Conservation (phyloP, 2,113 vertebrate genomes). For the Neotoma lepida region DNA sequence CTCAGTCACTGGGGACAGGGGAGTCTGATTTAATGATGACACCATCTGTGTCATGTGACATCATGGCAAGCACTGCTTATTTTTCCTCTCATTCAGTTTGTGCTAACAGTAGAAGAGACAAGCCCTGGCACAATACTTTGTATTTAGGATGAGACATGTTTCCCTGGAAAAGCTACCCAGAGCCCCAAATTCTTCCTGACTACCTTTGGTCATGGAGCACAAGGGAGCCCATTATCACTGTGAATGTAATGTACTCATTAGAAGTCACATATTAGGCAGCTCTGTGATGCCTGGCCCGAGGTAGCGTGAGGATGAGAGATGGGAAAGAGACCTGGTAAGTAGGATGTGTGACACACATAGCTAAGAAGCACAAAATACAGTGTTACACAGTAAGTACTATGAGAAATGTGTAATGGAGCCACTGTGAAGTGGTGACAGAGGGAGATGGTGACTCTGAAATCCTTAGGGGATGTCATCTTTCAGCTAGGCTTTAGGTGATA, state of each 20-base stretch:
- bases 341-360: neutral
- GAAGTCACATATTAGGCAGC: neutral
- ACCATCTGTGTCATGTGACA: neutral
- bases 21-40: neutral
- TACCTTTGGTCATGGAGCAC: neutral
- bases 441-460: neutral
- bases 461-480: neutral
- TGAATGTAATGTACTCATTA: no score
- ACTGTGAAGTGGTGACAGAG: neutral
- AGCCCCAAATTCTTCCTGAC: neutral
- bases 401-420: neutral
- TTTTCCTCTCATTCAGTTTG: neutral
- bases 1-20: neutral
- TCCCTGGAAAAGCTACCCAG: neutral
- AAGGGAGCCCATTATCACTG: neutral
- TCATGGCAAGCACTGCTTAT: neutral
- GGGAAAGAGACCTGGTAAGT: neutral
- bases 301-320: neutral
- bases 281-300: neutral
- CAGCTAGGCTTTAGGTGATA: constrained; percentile 46
- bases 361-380: constrained; percentile 2
- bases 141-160: neutral
- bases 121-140: neutral
- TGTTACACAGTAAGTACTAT: neutral
- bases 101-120: neutral